phyloP scores from a whole-genome alignment of 2,888 invertebrate genomes.

The Deilephila porcellus region DNA sequence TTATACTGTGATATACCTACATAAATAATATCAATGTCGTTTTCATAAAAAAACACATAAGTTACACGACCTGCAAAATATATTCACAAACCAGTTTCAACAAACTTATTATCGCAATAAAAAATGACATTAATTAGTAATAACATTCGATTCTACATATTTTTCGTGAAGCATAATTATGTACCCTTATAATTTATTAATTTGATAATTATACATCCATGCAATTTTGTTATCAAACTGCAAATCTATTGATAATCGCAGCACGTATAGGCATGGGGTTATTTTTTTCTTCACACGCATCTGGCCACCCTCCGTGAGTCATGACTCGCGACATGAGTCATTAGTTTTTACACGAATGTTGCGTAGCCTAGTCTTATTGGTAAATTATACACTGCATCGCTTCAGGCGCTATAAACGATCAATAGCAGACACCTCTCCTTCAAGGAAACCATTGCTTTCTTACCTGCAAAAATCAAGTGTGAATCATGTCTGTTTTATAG shows the following conservation, averaged over 20 bases:
- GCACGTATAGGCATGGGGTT: background rate
- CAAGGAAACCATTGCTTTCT: constrained; percentile 8
- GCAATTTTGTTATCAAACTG: background rate
- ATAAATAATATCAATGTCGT: too few species aligned
- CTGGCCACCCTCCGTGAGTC: constrained; percentile 9
- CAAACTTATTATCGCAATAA: too few species aligned
- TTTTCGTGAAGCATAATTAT: too few species aligned
- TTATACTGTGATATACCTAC: too few species aligned
- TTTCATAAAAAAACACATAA: too few species aligned
- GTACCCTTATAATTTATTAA: background rate
- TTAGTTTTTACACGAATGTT: constrained; percentile 32
- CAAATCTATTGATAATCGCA: background rate
- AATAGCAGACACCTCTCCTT: background rate
- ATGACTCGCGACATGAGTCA: constrained; percentile 26
- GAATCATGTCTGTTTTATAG: constrained; percentile 4
- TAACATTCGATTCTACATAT: too few species aligned
- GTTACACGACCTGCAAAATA: too few species aligned
- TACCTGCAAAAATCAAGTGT: background rate
- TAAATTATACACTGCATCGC: background rate
- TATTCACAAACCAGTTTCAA: too few species aligned
- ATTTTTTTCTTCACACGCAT: background rate
- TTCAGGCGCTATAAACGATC: background rate
- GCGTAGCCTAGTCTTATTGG: background rate
- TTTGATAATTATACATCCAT: too few species aligned
- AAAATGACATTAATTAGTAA: too few species aligned